Conservation (phyloP, 2,113 vertebrate genomes). For the Nestor notabilis region DNA sequence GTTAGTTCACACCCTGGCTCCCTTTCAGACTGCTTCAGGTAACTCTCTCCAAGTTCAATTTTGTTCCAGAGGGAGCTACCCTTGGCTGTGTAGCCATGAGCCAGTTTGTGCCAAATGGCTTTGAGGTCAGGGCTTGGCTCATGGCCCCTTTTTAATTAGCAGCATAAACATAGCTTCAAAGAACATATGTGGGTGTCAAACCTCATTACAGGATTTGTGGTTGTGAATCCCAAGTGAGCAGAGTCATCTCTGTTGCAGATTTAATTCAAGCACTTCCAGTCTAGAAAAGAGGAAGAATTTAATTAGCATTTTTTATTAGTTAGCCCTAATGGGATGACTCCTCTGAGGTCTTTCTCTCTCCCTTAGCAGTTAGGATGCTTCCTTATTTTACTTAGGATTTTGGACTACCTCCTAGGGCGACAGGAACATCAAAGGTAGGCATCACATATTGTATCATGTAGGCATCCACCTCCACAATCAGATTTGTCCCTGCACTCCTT, state of each 20-base stretch:
- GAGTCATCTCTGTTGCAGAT: neutral
- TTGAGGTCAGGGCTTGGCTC: neutral
- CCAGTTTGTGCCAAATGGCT: neutral
- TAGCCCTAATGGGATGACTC: neutral
- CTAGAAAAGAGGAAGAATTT: slow-evolving; percentile 24
- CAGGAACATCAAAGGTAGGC: neutral
- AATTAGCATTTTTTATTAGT: slow-evolving; percentile 3
- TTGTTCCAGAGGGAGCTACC: neutral
- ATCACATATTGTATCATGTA: neutral
- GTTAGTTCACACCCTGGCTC: neutral
- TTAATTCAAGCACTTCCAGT: neutral
- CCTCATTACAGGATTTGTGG: neutral
- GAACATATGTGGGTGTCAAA: neutral
- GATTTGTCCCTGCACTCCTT: neutral
- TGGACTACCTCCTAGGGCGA: neutral
- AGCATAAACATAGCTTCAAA: slow-evolving; percentile 13
- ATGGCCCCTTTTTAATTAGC: neutral
- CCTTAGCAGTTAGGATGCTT: neutral
- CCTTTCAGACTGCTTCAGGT: neutral
- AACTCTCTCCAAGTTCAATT: neutral
- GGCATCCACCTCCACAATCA: neutral
- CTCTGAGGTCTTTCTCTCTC: neutral
- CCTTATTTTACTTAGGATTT: neutral
- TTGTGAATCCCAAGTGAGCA: neutral
- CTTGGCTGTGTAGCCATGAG: neutral